Percentiles rank a stretch among this genome's conserved stretches.
Evolutionary conservation across 2,113 vertebrate genomes (phyloP).

Genomic region (Gadus chalcogrammus): DNA sequence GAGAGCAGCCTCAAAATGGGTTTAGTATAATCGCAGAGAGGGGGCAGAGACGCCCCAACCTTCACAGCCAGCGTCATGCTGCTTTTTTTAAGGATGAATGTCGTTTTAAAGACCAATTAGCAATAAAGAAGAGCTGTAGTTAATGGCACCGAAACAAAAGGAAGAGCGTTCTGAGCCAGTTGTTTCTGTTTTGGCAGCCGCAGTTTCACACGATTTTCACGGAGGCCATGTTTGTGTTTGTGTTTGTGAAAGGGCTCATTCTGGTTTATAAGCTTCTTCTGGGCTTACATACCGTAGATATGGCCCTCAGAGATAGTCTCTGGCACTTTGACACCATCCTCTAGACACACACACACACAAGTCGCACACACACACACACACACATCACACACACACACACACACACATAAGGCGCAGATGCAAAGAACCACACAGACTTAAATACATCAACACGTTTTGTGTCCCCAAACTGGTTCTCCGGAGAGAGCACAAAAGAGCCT

Average conservation of each 20-base stretch:
- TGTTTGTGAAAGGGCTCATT: background rate
- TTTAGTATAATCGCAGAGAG: background rate
- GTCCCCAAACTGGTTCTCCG: constrained; percentile 5
- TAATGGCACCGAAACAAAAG: no score
- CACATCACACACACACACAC: constrained; percentile 7
- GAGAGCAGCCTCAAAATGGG: constrained; percentile 16
- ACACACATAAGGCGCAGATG: constrained; percentile 18
- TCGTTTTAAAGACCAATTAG: no score
- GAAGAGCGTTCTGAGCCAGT: no score
- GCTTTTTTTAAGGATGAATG: no score
- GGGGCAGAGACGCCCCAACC: constrained; percentile 5
- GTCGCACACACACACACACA: background rate
- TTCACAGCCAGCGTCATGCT: no score
- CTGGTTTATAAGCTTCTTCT: background rate
- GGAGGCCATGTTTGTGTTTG: no score
- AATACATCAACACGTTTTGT: no score
- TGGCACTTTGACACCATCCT: constrained; percentile 28
- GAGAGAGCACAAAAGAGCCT: constrained; percentile 48
- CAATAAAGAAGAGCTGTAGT: no score
- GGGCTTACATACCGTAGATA: background rate
- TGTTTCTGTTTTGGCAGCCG: no score
- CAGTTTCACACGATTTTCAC: no score
- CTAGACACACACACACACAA: constrained; percentile 14
- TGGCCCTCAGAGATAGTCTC: constrained; percentile 17
- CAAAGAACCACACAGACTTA: constrained; percentile 12